Conservation (phyloP, 2,113 vertebrate genomes). For the Tyrannus savana region DNA sequence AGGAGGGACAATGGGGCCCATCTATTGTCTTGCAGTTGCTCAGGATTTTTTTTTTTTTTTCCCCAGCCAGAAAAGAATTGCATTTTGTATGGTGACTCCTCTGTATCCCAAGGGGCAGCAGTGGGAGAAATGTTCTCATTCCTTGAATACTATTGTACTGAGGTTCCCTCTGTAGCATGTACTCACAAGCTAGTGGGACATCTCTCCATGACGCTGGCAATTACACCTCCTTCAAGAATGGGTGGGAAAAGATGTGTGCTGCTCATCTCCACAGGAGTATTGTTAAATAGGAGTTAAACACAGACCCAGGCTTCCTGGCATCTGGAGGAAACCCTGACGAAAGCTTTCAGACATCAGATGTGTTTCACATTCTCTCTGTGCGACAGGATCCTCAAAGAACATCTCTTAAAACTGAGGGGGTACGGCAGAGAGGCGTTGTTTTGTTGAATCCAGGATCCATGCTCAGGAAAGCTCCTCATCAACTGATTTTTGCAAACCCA, state of each 20-base stretch:
- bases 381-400: neutral
- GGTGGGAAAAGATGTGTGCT: conserved; percentile 20
- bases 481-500: neutral
- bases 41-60: neutral
- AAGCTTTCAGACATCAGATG: neutral
- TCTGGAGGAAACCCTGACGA: neutral
- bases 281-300: conserved; percentile 42
- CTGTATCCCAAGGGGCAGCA: conserved; percentile 41
- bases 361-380: neutral
- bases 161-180: conserved; percentile 19
- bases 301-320: neutral
- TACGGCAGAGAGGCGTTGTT: neutral
- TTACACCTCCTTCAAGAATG: neutral
- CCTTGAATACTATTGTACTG: conserved; percentile 7
- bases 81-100: conserved; percentile 25
- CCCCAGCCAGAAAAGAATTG: conserved; percentile 14
- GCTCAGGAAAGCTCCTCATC: neutral
- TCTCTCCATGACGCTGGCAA: conserved; percentile 25
- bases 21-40: conserved; percentile 40
- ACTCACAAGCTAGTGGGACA: conserved; percentile 19
- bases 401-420: neutral
- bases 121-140: conserved; percentile 63
- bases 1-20: neutral
- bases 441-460: neutral
- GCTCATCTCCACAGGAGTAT: neutral